Percentiles rank a stretch among this genome's conserved stretches.
phyloP scores from a whole-genome alignment of 1,140 invertebrate genomes.

The Holotrichia oblita region DNA sequence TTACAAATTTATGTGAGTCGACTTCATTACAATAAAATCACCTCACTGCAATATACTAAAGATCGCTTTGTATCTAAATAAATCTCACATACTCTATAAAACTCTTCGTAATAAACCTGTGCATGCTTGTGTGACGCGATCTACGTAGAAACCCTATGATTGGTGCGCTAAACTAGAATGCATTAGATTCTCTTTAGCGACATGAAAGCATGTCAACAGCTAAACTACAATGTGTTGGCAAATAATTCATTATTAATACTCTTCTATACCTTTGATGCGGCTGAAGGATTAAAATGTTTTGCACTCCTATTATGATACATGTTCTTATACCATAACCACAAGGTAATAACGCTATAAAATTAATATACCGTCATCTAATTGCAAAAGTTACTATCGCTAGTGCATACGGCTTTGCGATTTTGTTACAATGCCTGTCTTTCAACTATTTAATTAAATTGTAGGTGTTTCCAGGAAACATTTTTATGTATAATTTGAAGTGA shows the following conservation, averaged over 20 bases:
- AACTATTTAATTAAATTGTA: background rate
- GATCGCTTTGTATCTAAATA: background rate
- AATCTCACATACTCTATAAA: background rate
- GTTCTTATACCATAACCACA: background rate
- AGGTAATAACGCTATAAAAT: slow-evolving; percentile 2
- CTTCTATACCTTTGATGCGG: slow-evolving; percentile 21
- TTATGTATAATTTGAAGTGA: too few species aligned
- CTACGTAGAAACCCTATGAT: background rate
- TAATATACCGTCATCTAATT: slow-evolving; percentile 18
- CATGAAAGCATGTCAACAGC: slow-evolving; percentile 37
- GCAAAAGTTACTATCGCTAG: background rate
- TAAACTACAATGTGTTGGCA: slow-evolving; percentile 21
- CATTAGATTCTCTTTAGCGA: background rate
- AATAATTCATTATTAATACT: slow-evolving; percentile 38
- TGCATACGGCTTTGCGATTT: background rate
- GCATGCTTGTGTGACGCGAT: background rate
- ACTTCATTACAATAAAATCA: too few species aligned
- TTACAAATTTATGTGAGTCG: too few species aligned
- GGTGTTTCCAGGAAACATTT: background rate
- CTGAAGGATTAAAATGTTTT: slow-evolving; percentile 36
- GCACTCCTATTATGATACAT: slow-evolving; percentile 24
- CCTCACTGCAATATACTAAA: too few species aligned
- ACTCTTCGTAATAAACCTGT: too few species aligned
- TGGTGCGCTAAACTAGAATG: background rate
- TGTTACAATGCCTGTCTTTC: background rate